Percentiles rank a stretch among this genome's conserved stretches.
Evolutionary conservation across 2,797 vertebrate species (phyloP).

Genomic region (Selene dorsalis): DNA sequence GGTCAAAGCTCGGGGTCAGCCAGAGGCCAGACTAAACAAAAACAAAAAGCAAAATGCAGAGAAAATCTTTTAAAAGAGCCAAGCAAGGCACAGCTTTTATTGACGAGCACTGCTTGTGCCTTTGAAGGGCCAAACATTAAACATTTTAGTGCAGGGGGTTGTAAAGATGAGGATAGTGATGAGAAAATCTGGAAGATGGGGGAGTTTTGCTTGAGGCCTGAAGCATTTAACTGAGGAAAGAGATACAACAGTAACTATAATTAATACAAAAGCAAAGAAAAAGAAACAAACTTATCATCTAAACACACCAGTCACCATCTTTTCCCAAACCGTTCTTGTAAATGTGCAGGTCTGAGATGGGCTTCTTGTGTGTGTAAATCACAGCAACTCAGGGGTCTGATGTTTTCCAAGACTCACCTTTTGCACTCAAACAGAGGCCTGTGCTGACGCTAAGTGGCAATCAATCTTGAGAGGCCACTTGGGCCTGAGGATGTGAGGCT

Average conservation of each 20-base stretch:
- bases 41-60: slow-evolving; percentile 30
- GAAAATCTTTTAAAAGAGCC: slow-evolving; percentile 32
- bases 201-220: slow-evolving; percentile 8
- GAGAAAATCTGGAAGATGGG: slow-evolving; percentile 13
- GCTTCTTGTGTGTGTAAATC: slow-evolving; percentile 51
- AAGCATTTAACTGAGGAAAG: slow-evolving; percentile 3
- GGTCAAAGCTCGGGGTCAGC: slow-evolving; percentile 70
- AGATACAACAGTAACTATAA: background rate
- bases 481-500: slow-evolving; percentile 53
- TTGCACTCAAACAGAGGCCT: slow-evolving; percentile 52
- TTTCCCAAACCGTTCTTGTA: background rate
- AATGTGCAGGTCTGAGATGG: slow-evolving; percentile 17
- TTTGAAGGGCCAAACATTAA: slow-evolving; percentile 43
- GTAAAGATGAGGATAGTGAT: slow-evolving; percentile 38
- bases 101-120: slow-evolving; percentile 14
- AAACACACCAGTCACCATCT: background rate
- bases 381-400: slow-evolving; percentile 42
- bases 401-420: slow-evolving; percentile 54
- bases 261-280: background rate
- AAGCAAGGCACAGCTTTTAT: slow-evolving; percentile 47
- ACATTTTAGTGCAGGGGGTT: slow-evolving; percentile 37
- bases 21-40: slow-evolving; percentile 63
- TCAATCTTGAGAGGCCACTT: slow-evolving; percentile 61
- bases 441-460: slow-evolving; percentile 64
- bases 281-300: background rate